These are phyloP conservation scores for Buteo buteo DNA, from an alignment of 2,113 vertebrate species.

Conservation along the genomic window DNA sequence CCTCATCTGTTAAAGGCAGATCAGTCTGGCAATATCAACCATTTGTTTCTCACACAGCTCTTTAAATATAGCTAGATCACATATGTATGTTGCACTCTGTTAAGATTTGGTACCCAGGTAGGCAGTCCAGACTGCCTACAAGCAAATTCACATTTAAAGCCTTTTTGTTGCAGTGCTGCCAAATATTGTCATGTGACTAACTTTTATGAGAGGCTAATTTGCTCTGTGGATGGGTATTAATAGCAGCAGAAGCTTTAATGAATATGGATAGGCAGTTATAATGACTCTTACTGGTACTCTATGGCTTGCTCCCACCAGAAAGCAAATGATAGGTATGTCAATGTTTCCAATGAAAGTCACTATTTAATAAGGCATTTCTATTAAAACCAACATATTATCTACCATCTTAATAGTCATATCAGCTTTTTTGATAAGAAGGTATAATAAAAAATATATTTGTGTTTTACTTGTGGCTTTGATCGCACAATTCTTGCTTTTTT, in stretches of 20 bases:
- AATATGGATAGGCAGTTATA: background rate
- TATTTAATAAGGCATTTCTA: background rate
- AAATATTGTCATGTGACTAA: background rate
- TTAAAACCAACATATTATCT: background rate
- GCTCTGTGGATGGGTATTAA: background rate
- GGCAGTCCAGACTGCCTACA: background rate
- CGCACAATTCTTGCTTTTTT: background rate
- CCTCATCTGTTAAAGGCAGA: background rate
- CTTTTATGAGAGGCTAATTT: background rate
- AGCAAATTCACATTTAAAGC: background rate
- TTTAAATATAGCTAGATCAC: background rate
- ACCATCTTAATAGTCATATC: background rate
- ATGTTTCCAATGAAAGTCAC: background rate
- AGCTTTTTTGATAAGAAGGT: background rate
- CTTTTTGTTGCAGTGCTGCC: background rate
- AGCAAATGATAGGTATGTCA: background rate
- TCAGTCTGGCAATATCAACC: background rate
- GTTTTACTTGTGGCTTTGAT: background rate
- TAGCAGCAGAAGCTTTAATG: background rate
- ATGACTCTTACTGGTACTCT: background rate
- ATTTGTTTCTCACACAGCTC: background rate
- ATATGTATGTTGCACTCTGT: background rate
- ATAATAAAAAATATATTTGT: background rate
- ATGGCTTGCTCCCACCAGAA: background rate
- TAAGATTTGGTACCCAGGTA: too few species aligned